A percentile compares a stretch with the other conserved stretches of the same genome.
Evolutionary conservation across 2,888 invertebrate species (phyloP).

Genomic region (Chymomyza procnemis): DNA sequence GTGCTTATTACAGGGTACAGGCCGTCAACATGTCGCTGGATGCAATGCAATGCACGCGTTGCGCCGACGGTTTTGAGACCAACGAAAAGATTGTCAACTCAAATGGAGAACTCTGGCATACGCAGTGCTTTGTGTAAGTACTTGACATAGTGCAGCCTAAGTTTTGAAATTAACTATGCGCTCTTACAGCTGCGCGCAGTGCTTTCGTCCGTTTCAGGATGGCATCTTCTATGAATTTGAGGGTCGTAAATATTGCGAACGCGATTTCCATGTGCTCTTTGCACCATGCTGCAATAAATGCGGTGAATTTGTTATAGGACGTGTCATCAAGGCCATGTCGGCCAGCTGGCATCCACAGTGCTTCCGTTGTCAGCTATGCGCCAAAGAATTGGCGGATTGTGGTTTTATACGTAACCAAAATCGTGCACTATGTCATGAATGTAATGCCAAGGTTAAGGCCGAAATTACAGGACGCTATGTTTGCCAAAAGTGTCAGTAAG

Average conservation of each 20-base stretch:
- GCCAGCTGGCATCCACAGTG: slow-evolving; percentile 99
- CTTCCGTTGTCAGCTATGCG: slow-evolving; percentile 97
- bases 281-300: slow-evolving; percentile 94
- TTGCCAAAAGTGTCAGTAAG: slow-evolving; percentile 99
- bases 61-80: slow-evolving; percentile 96
- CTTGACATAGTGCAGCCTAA: too few species aligned
- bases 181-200: slow-evolving; percentile 92
- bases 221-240: slow-evolving; percentile 99
- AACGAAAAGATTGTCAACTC: slow-evolving; percentile 99
- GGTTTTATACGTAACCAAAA: slow-evolving; percentile 96
- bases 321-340: slow-evolving; percentile 99
- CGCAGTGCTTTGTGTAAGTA: slow-evolving; percentile 98
- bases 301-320: slow-evolving; percentile 96
- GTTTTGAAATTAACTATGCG: too few species aligned
- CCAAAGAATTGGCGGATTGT: slow-evolving; percentile 93
- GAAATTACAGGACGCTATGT: slow-evolving; percentile 96
- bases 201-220: slow-evolving; percentile 98
- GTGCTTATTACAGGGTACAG: slow-evolving; percentile 65
- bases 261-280: slow-evolving; percentile 98
- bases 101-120: slow-evolving; percentile 98
- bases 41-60: slow-evolving; percentile 96
- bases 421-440: slow-evolving; percentile 94
- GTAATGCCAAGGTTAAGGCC: slow-evolving; percentile 97
- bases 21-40: slow-evolving; percentile 87
- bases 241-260: slow-evolving; percentile 98